Percentiles rank a stretch among this genome's conserved stretches.
Evolutionary conservation across 2,888 invertebrate species (phyloP).

Genomic region (Cataglyphis cursor): DNA sequence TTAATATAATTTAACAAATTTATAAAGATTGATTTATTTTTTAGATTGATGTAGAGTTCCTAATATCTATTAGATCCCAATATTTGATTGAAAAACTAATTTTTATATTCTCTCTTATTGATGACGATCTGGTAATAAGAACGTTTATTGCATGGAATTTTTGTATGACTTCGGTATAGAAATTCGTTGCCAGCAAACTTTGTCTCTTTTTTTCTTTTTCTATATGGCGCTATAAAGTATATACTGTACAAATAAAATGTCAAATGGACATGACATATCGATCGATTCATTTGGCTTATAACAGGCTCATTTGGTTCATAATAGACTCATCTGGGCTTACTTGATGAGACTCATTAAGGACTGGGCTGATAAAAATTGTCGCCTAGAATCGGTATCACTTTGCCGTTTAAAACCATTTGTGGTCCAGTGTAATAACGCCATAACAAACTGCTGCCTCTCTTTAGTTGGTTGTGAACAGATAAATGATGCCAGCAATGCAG

Average conservation of each 20-base stretch:
- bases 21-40: neutral
- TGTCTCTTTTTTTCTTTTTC: neutral
- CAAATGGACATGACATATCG: constrained; percentile 10
- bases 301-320: constrained; percentile 9
- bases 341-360: constrained; percentile 28
- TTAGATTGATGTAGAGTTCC: neutral
- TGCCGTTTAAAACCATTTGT: constrained; percentile 73
- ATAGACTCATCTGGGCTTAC: constrained; percentile 2
- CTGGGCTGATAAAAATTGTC: constrained; percentile 59
- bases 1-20: neutral
- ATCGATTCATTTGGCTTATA: constrained; percentile 32
- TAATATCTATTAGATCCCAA: neutral
- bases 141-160: constrained; percentile 1
- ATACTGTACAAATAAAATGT: constrained; percentile 30
- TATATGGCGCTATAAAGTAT: constrained; percentile 5
- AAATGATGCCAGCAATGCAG: constrained; percentile 94
- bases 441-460: constrained; percentile 94
- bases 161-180: neutral
- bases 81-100: neutral
- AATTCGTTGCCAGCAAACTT: constrained; percentile 36
- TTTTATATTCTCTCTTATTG: neutral
- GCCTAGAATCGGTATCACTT: constrained; percentile 77
- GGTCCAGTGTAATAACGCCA: constrained; percentile 91
- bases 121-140: neutral
- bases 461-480: constrained; percentile 91